phyloP scores from a whole-genome alignment of 2,113 vertebrate genomes.

The Casuarius casuarius region DNA sequence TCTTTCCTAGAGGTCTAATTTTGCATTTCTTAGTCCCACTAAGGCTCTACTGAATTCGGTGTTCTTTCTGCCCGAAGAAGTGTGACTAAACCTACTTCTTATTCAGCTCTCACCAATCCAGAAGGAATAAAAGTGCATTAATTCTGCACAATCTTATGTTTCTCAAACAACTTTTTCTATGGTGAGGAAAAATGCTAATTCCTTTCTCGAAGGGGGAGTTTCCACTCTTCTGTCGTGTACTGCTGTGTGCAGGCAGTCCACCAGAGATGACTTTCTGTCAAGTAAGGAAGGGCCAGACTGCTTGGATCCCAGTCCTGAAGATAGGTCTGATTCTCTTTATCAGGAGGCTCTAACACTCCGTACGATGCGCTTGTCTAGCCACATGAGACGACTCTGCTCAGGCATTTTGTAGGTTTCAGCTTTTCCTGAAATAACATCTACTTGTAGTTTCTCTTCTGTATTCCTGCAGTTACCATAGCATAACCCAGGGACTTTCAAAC shows the following conservation, averaged over 20 bases:
- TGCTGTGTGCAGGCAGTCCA: not conserved
- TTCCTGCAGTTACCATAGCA: not conserved
- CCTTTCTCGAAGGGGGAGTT: not conserved
- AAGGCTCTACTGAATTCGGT: not conserved
- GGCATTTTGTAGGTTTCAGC: not conserved
- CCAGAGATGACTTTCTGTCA: not conserved
- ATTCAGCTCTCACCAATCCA: not conserved
- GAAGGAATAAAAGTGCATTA: not conserved
- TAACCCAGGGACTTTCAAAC: not conserved
- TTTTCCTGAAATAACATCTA: not conserved
- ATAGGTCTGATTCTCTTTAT: not conserved
- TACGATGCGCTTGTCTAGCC: not conserved
- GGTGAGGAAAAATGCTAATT: not conserved
- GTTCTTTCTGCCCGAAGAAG: not conserved
- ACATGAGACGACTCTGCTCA: not conserved
- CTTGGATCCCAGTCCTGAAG: not conserved
- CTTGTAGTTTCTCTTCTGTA: not conserved
- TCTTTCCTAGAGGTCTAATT: not conserved
- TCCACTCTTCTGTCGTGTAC: not conserved
- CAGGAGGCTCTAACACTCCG: not conserved
- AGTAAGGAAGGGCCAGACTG: not conserved
- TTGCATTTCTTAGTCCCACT: not conserved
- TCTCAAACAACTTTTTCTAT: not conserved
- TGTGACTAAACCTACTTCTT: not conserved
- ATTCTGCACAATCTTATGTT: not conserved